phyloP scores from a whole-genome alignment of 2,113 vertebrate genomes.

The Boulengeromyrus knoepffleri region DNA sequence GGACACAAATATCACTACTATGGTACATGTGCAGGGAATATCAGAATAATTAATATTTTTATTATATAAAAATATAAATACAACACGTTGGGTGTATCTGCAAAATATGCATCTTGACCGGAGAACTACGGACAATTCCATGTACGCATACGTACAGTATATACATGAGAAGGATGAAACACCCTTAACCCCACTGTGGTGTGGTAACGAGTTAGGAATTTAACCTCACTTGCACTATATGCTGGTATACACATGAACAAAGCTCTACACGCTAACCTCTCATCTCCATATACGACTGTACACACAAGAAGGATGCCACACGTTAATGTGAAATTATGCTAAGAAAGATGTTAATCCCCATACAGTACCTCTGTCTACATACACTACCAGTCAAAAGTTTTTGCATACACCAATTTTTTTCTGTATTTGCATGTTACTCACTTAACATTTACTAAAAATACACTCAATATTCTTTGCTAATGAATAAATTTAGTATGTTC shows the following conservation, averaged over 20 bases:
- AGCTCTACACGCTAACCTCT: not conserved
- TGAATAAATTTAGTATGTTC: not conserved
- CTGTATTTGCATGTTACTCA: not conserved
- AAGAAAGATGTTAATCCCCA: not conserved
- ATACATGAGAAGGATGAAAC: too few species aligned
- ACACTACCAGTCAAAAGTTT: too few species aligned
- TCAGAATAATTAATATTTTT: too few species aligned
- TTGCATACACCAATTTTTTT: not conserved
- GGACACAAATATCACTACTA: too few species aligned
- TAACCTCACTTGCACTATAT: not conserved
- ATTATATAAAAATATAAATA: too few species aligned
- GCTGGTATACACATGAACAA: not conserved
- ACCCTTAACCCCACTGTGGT: not conserved
- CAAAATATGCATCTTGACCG: too few species aligned
- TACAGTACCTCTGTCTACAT: not conserved
- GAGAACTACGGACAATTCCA: too few species aligned
- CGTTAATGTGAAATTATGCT: not conserved
- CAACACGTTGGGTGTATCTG: too few species aligned
- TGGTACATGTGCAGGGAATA: too few species aligned
- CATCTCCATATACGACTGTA: not conserved
- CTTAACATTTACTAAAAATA: not conserved
- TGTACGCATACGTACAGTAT: too few species aligned
- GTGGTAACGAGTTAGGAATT: not conserved
- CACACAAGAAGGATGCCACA: not conserved
- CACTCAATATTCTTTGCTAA: not conserved